Percentiles rank a stretch among this genome's conserved stretches.
These are phyloP conservation scores for Vultur gryphus DNA, from an alignment of 2,797 vertebrate species.

Conservation along the genomic window DNA sequence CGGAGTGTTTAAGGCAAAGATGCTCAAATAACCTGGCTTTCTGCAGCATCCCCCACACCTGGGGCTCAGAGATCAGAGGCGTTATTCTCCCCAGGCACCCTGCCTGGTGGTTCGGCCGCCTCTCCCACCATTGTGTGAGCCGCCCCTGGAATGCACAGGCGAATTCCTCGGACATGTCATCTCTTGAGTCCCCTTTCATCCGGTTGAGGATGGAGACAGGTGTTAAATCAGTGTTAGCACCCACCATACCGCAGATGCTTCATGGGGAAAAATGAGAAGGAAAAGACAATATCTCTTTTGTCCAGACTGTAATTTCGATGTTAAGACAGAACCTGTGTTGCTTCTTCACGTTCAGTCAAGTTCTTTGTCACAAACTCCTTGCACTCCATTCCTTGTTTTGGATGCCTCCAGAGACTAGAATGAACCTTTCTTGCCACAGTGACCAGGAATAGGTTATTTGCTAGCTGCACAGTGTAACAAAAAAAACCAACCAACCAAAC, in stretches of 20 bases:
- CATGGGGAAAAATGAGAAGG: not conserved
- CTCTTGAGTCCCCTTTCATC: slow-evolving; percentile 51
- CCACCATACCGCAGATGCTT: not conserved
- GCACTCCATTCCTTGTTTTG: not conserved
- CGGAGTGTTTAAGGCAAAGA: not conserved
- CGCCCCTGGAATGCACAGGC: not conserved
- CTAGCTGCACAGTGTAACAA: not conserved
- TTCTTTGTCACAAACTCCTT: not conserved
- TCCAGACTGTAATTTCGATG: not conserved
- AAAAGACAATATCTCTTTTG: slow-evolving; percentile 3
- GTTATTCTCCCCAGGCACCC: not conserved
- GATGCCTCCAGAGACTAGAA: not conserved
- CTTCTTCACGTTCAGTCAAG: not conserved
- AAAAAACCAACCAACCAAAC: not conserved
- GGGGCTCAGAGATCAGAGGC: not conserved
- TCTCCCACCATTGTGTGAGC: not conserved
- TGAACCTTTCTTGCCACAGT: not conserved
- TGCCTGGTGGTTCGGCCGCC: rapidly evolving
- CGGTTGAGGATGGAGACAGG: not conserved
- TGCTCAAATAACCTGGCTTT: not conserved
- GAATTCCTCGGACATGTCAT: slow-evolving; percentile 6
- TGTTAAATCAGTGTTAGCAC: slow-evolving; percentile 3
- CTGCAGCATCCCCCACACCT: not conserved
- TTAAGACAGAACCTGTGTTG: not conserved
- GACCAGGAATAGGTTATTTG: not conserved